Conservation (phyloP, 2,113 vertebrate species). For the Tichodroma muraria region DNA sequence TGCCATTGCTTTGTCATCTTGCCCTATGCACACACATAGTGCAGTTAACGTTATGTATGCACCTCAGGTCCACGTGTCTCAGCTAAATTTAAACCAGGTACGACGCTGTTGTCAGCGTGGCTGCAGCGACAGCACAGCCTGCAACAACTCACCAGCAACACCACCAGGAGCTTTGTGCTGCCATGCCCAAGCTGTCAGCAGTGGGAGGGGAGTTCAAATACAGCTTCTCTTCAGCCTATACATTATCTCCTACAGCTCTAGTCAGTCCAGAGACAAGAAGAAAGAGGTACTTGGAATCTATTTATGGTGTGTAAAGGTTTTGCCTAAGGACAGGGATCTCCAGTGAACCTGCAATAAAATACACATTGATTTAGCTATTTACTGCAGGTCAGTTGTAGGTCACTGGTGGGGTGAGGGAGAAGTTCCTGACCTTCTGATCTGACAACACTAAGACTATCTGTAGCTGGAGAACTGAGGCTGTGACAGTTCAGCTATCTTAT, state of each 20-base stretch:
- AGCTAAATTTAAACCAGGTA: background rate
- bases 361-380: background rate
- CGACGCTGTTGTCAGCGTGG: background rate
- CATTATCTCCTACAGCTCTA: background rate
- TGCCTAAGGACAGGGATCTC: background rate
- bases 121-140: background rate
- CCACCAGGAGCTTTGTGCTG: background rate
- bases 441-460: background rate
- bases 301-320: background rate
- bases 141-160: background rate
- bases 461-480: background rate
- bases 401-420: background rate
- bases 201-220: background rate
- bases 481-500: background rate
- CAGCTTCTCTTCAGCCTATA: background rate
- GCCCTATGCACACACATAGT: fast-evolving
- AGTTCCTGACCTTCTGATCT: background rate
- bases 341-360: background rate
- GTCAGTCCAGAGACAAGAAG: background rate
- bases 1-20: background rate
- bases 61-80: background rate
- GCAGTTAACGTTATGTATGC: background rate
- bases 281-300: background rate
- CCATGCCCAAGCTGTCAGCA: background rate
- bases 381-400: background rate